phyloP scores from a whole-genome alignment of 2,797 vertebrate species.

The Darevskia nairensis region DNA sequence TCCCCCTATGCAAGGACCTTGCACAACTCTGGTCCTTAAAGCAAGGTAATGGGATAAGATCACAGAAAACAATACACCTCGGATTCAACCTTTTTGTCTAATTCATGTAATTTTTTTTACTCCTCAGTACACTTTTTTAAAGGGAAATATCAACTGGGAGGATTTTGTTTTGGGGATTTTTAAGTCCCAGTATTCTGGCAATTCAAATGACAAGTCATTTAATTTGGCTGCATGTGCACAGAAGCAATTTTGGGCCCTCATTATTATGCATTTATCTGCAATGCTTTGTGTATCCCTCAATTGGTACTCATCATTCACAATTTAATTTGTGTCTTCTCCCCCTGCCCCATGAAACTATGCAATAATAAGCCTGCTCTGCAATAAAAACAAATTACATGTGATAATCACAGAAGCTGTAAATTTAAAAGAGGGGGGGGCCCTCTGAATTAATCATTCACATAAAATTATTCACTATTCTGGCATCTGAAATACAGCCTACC shows the following conservation, averaged over 20 bases:
- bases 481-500: background rate
- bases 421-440: background rate
- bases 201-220: slow-evolving; percentile 4
- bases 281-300: background rate
- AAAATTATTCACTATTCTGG: background rate
- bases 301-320: background rate
- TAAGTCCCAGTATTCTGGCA: background rate
- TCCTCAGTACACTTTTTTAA: background rate
- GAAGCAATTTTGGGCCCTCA: background rate
- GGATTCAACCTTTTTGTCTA: background rate
- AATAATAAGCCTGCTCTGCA: slow-evolving; percentile 11
- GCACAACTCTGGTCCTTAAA: no score
- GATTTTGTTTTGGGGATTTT: background rate
- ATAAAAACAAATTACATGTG: background rate
- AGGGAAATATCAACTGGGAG: background rate
- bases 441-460: background rate
- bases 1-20: background rate
- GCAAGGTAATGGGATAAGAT: background rate
- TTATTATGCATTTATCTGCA: slow-evolving; percentile 13
- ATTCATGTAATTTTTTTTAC: background rate
- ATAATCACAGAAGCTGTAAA: background rate
- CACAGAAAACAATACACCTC: background rate
- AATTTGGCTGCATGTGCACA: slow-evolving; percentile 1
- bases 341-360: background rate
- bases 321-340: slow-evolving; percentile 3